These are phyloP conservation scores for Ptiloglossa arizonensis DNA, from an alignment of 1,140 invertebrate genomes.

Conservation along the genomic window DNA sequence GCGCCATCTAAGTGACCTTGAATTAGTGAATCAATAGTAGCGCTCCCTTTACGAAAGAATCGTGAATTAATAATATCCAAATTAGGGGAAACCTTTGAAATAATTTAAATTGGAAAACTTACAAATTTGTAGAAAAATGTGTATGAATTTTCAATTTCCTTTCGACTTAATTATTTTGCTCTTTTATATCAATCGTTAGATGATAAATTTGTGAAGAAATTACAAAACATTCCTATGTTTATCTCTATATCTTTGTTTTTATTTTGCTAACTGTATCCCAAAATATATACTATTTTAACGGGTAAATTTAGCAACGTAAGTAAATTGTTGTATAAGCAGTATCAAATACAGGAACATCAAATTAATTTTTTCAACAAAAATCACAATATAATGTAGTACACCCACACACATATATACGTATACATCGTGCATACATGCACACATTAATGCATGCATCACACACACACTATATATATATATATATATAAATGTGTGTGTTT, in stretches of 20 bases:
- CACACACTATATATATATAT: too few species aligned
- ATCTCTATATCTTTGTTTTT: neutral
- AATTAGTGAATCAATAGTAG: conserved; percentile 41
- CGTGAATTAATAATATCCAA: conserved; percentile 8
- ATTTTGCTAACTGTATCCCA: neutral
- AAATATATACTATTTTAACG: neutral
- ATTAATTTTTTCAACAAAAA: too few species aligned
- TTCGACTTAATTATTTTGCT: neutral
- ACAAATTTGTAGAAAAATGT: neutral
- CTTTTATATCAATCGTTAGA: neutral
- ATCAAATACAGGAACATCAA: too few species aligned
- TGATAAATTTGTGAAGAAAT: neutral
- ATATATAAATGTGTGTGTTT: too few species aligned
- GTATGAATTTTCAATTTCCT: neutral
- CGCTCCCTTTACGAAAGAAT: conserved; percentile 15
- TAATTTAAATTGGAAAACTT: conserved; percentile 3
- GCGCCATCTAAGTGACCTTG: conserved; percentile 29
- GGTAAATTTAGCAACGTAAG: too few species aligned
- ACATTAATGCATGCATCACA: too few species aligned
- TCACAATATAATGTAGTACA: too few species aligned
- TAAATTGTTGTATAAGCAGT: too few species aligned
- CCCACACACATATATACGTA: too few species aligned
- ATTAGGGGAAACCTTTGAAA: conserved; percentile 25
- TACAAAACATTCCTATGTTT: neutral
- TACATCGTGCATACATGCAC: too few species aligned